phyloP scores from a whole-genome alignment of 1,140 invertebrate species.

The Neomicropteryx cornuta region DNA sequence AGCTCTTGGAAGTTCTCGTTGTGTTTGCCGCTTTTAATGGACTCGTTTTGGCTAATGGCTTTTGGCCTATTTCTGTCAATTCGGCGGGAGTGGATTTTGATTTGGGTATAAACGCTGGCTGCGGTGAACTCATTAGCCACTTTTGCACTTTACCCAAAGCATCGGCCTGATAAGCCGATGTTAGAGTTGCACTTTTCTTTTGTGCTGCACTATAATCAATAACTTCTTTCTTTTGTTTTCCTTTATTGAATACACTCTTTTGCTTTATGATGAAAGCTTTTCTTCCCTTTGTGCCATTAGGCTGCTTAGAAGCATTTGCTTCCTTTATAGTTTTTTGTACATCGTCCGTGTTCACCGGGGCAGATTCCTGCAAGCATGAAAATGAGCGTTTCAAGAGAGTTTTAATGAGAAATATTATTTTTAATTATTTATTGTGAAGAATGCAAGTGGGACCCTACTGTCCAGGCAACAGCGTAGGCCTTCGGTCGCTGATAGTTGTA shows the following conservation, averaged over 20 bases:
- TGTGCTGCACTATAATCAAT: constrained; percentile 65
- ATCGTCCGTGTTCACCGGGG: too few species aligned
- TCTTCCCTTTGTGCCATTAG: background rate
- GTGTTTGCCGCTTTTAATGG: constrained; percentile 26
- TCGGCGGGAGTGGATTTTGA: constrained; percentile 62
- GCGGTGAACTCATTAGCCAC: constrained; percentile 69
- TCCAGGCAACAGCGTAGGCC: too few species aligned
- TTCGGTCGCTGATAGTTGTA: too few species aligned
- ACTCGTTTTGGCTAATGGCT: constrained; percentile 23
- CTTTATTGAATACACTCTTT: constrained; percentile 22
- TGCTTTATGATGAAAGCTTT: constrained; percentile 22
- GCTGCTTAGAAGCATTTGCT: background rate
- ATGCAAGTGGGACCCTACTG: too few species aligned
- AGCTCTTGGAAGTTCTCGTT: constrained; percentile 35
- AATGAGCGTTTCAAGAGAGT: background rate
- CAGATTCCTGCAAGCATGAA: constrained; percentile 8
- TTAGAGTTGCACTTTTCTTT: constrained; percentile 35
- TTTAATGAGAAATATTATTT: background rate
- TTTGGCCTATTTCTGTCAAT: constrained; percentile 38
- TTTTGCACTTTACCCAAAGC: constrained; percentile 73
- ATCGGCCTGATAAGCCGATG: constrained; percentile 43
- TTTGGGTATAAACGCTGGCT: constrained; percentile 42
- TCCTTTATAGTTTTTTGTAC: background rate
- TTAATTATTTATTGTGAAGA: too few species aligned
- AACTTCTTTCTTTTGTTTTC: constrained; percentile 50